These are phyloP conservation scores for Steinernema hermaphroditum DNA, from an alignment of 2,888 invertebrate genomes.

Conservation along the genomic window DNA sequence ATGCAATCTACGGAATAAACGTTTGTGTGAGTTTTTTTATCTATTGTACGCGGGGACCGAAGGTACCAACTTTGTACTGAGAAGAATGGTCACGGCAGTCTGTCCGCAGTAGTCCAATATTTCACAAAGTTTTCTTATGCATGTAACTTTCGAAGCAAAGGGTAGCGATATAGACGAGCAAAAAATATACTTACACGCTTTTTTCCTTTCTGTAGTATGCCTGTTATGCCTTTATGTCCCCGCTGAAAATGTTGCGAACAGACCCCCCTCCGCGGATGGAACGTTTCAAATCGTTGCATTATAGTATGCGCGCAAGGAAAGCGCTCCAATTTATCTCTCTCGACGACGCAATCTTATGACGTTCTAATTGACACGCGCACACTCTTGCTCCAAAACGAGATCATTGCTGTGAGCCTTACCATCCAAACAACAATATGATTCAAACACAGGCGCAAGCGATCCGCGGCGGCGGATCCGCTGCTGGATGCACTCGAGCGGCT, in stretches of 20 bases:
- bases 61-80: no score
- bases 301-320: background rate
- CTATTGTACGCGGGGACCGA: no score
- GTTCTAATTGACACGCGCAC: background rate
- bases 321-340: conserved; percentile 18
- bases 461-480: conserved; percentile 12
- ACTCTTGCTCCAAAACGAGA: background rate
- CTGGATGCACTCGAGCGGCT: background rate
- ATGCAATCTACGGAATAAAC: no score
- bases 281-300: conserved; percentile 17
- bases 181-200: no score
- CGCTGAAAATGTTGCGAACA: conserved; percentile 5
- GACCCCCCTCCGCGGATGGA: background rate
- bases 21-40: no score
- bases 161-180: no score
- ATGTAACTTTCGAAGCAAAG: no score
- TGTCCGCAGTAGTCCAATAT: no score
- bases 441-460: background rate
- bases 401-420: background rate
- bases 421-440: background rate
- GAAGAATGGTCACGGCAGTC: no score
- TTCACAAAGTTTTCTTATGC: no score
- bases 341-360: conserved; percentile 20
- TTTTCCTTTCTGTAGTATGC: background rate
- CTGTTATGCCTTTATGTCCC: background rate